Evolutionary conservation across 2,797 vertebrate species (phyloP).

Genomic region (Myotis planiceps): DNA sequence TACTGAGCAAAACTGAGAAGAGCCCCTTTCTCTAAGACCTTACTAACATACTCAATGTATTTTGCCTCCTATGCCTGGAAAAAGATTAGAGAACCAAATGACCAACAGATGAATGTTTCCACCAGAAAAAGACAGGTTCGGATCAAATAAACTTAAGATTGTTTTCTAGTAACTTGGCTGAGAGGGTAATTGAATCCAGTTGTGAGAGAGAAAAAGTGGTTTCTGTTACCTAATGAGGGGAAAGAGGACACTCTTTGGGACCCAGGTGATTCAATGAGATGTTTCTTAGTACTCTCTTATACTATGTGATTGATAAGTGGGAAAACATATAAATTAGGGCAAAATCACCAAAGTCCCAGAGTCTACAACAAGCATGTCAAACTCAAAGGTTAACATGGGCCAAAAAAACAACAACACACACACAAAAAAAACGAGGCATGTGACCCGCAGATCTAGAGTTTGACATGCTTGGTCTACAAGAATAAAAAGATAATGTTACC

Average conservation of each 20-base stretch:
- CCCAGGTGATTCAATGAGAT: neutral
- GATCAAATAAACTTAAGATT: neutral
- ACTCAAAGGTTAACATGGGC: no score
- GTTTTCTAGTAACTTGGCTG: neutral
- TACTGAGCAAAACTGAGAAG: neutral
- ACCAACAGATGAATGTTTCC: neutral
- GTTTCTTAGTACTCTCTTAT: neutral
- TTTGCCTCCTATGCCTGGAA: neutral
- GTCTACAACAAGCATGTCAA: neutral
- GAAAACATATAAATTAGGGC: neutral
- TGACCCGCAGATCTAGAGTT: no score
- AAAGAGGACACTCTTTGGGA: neutral
- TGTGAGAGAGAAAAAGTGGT: neutral
- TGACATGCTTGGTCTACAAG: neutral
- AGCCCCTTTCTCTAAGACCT: neutral
- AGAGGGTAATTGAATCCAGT: neutral
- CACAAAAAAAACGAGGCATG: no score
- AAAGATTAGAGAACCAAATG: neutral
- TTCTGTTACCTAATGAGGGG: neutral
- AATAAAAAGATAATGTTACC: neutral
- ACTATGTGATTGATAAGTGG: neutral
- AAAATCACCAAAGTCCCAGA: neutral
- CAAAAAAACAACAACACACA: no score
- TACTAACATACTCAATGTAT: neutral
- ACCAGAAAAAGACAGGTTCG: neutral